phyloP scores from a whole-genome alignment of 2,888 invertebrate species.

The Drosophila quasianomalipes region DNA sequence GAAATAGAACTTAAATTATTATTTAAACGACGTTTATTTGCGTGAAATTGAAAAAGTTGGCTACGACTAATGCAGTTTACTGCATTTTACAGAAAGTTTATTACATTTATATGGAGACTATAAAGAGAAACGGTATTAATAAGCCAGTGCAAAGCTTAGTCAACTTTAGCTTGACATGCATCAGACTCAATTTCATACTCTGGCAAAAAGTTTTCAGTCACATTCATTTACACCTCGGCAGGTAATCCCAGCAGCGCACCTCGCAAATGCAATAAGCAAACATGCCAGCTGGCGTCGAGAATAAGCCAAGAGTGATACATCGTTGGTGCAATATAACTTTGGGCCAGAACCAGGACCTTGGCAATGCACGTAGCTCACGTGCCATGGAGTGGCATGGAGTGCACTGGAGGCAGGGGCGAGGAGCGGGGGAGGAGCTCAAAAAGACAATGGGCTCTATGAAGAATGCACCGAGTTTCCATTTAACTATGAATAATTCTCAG shows the following conservation, averaged over 20 bases:
- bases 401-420: not conserved
- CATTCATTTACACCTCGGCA: conserved; percentile 25
- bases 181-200: conserved; percentile 19
- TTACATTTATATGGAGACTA: not conserved
- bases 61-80: not conserved
- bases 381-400: not conserved
- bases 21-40: not conserved
- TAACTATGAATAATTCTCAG: conserved; percentile 77
- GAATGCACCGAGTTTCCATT: conserved; percentile 68
- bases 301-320: conserved; percentile 26
- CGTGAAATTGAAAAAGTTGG: not conserved
- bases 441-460: conserved; percentile 64
- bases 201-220: conserved; percentile 26
- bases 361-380: conserved; percentile 44
- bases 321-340: conserved; percentile 37
- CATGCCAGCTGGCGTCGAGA: conserved; percentile 48
- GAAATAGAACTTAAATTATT: not conserved
- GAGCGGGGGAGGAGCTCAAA: conserved; percentile 3
- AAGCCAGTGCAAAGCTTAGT: not conserved
- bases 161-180: conserved; percentile 14
- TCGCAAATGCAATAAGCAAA: conserved; percentile 57
- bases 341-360: conserved; percentile 31
- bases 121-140: not conserved
- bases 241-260: conserved; percentile 46
- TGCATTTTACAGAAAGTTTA: not conserved